Conservation (phyloP, 1,140 invertebrate species). For the Stegodyphus dumicola region DNA sequence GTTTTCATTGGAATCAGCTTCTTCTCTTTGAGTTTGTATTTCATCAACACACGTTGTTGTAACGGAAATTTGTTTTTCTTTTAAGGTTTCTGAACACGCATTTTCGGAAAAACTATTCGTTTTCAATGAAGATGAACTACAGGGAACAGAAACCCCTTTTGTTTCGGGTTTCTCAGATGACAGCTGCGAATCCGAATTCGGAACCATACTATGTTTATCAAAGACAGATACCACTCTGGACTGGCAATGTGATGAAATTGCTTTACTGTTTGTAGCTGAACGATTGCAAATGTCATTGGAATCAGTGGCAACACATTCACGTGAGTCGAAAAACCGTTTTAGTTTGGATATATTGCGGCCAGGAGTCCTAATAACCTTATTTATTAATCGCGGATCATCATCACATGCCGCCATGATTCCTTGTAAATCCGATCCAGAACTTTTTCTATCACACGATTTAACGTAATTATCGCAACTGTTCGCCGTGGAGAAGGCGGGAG, state of each 20-base stretch:
- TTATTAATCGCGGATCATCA: not conserved
- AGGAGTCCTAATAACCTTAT: slow-evolving; percentile 15
- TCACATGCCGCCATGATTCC: slow-evolving; percentile 23
- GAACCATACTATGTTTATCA: not conserved
- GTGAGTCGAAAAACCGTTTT: slow-evolving; percentile 35
- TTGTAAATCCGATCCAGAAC: not conserved
- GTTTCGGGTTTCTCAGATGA: not conserved
- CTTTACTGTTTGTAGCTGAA: not conserved
- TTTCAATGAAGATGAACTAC: not conserved
- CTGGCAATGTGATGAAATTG: not conserved
- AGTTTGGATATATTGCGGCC: slow-evolving; percentile 46
- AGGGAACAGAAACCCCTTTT: not conserved
- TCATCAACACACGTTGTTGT: too few species aligned
- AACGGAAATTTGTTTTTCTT: too few species aligned
- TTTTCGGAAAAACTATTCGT: not conserved
- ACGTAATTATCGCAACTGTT: not conserved
- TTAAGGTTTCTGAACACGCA: not conserved
- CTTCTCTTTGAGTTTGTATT: not conserved
- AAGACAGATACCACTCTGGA: too few species aligned
- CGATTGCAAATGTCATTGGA: not conserved
- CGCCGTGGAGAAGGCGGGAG: not conserved
- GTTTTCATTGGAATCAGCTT: too few species aligned
- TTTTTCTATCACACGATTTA: not conserved
- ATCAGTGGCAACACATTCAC: not conserved
- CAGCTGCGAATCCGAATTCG: not conserved